Base-by-base conservation (phyloP, 2,113 vertebrate genomes). In the Lepus timidus region DNA sequence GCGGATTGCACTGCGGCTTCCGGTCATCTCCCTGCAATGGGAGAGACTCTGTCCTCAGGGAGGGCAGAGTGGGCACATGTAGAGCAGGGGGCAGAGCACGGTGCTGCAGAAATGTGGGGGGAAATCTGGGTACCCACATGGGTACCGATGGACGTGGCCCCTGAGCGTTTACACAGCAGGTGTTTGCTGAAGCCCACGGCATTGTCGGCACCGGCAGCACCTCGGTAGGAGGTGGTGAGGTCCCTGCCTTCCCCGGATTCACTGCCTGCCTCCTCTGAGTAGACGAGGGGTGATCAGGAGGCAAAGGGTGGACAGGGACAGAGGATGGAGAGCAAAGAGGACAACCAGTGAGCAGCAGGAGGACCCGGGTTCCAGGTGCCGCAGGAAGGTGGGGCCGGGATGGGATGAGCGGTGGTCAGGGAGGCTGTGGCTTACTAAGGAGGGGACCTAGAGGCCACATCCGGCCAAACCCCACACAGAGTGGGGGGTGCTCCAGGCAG, bases 191-290 rank as follows among this genome's bases (percentile, higher is more conserved):
- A 67, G 31, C 61, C 17, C 31, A 22, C 52, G 9, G 52, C 44
- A 44, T 44, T 44, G 44, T 44, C 44, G 44, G 44, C 23, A 58
- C n/a, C 2, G 23, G 25, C 16, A 29, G 7, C 11, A 36, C 33
- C 10, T 33, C 52, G 55, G 9, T 16, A 25, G 65, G 19, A 31
- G 13, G 61, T 4, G 1, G 10, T 1, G 0, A 3, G 0, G 16
- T 91, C 23, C 17, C 58, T 25, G 6, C 22, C 27, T 12, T 17
- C 19, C 20, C 51, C 1, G 31, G 49, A n/a, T 44, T 84, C 22
- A 8, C 23, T 11, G 25, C 17, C 17, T 62, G 11, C 44, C 25
- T 17, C 31, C 78, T 36, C 1, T 4, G 33, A n/a, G 25, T 11
- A 22, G 58, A 39, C 33, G 20, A 33, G 70, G n/a, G 33, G 6